Evolutionary conservation across 2,888 invertebrate species (phyloP).

Genomic region (Empis stercorea): DNA sequence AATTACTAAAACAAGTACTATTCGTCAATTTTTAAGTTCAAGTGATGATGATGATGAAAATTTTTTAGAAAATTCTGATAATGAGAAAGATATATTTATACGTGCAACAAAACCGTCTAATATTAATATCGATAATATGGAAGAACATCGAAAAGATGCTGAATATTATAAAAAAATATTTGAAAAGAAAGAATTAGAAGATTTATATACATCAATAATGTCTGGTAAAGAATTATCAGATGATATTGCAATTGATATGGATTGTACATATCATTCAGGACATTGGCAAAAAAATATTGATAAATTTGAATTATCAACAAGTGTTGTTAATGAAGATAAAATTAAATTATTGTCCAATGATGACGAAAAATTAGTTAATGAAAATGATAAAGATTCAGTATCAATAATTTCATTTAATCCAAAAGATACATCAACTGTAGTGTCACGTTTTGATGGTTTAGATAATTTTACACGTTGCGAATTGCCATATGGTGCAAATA

Average conservation of each 20-base stretch:
- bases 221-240: conserved; percentile 26
- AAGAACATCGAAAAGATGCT: conserved; percentile 1
- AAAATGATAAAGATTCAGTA: too few species aligned
- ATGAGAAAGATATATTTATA: not conserved
- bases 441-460: conserved; percentile 20
- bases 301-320: conserved; percentile 16
- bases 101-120: not conserved
- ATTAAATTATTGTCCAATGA: conserved; percentile 1
- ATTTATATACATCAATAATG: conserved; percentile 21
- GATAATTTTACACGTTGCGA: conserved; percentile 20
- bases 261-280: conserved; percentile 18
- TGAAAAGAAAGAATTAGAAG: conserved; percentile 26
- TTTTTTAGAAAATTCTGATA: not conserved
- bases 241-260: conserved; percentile 27
- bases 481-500: conserved; percentile 21
- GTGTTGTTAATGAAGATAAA: conserved; percentile 31
- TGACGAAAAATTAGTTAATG: not conserved
- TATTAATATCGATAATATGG: not conserved
- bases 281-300: conserved; percentile 22
- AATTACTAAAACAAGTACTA: too few species aligned
- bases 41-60: not conserved
- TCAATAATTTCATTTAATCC: conserved; percentile 20
- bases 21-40: not conserved
- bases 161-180: conserved; percentile 20
- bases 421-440: conserved; percentile 24